phyloP scores from a whole-genome alignment of 2,797 vertebrate species.

The Bovichtus diacanthus region DNA sequence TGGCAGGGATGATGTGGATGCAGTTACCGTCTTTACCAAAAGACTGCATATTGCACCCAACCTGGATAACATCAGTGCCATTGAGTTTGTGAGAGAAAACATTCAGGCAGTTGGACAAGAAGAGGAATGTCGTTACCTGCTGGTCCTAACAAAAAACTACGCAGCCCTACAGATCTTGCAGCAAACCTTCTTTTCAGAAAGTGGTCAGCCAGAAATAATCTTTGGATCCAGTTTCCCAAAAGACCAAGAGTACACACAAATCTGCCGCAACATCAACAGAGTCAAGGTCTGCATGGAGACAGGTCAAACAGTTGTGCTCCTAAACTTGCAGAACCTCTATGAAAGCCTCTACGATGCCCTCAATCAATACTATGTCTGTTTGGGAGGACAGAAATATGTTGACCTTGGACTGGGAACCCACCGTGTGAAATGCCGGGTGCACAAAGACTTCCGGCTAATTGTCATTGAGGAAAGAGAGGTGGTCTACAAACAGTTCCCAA shows the following conservation, averaged over 20 bases:
- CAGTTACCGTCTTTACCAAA: slow-evolving; percentile 86
- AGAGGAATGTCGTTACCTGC: slow-evolving; percentile 92
- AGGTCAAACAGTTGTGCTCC: slow-evolving; percentile 91
- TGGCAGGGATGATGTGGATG: slow-evolving; percentile 88
- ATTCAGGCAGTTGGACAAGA: slow-evolving; percentile 85
- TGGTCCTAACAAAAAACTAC: slow-evolving; percentile 95
- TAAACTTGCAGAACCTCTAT: slow-evolving; percentile 97
- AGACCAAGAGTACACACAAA: slow-evolving; percentile 97
- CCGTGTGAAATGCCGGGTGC: slow-evolving; percentile 96
- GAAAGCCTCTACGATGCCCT: slow-evolving; percentile 98
- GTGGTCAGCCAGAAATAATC: slow-evolving; percentile 92
- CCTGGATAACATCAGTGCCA: slow-evolving; percentile 82
- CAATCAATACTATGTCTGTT: slow-evolving; percentile 96
- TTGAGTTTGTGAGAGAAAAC: slow-evolving; percentile 91
- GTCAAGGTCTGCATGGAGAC: slow-evolving; percentile 99
- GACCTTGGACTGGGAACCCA: slow-evolving; percentile 97
- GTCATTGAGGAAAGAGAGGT: slow-evolving; percentile 96
- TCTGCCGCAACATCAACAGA: slow-evolving; percentile 96
- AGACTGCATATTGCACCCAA: slow-evolving; percentile 66
- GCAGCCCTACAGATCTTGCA: slow-evolving; percentile 94
- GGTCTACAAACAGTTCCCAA: slow-evolving; percentile 94
- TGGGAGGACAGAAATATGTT: slow-evolving; percentile 96
- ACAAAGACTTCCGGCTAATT: slow-evolving; percentile 91
- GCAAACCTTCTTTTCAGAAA: slow-evolving; percentile 85
- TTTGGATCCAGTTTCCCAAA: slow-evolving; percentile 97